phyloP scores from a whole-genome alignment of 2,113 vertebrate species.

The Pachycephala philippinensis region DNA sequence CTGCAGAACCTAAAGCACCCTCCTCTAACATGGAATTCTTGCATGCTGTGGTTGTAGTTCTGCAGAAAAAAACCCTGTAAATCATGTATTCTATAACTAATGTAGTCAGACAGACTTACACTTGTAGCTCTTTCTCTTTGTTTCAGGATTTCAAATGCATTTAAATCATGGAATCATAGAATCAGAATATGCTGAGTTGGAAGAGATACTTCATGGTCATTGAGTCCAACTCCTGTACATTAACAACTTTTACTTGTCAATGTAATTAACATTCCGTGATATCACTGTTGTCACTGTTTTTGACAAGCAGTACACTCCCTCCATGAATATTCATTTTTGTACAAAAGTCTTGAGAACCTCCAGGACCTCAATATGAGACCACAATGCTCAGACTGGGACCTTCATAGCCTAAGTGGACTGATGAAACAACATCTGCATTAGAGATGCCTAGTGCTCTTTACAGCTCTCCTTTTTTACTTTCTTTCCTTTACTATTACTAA shows the following conservation, averaged over 20 bases:
- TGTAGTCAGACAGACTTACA: neutral
- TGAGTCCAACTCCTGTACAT: rapidly evolving
- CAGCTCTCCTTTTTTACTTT: neutral
- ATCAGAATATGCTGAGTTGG: neutral
- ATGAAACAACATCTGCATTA: neutral
- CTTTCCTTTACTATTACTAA: neutral
- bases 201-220: neutral
- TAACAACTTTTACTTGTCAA: neutral
- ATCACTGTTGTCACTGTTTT: neutral
- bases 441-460: neutral
- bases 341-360: neutral
- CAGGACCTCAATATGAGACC: neutral
- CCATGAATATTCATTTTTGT: neutral
- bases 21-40: rapidly evolving
- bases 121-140: neutral
- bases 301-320: neutral
- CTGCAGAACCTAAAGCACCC: neutral
- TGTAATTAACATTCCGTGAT: neutral
- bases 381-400: neutral
- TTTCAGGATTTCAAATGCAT: neutral
- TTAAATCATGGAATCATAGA: neutral
- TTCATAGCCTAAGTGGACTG: neutral
- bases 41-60: neutral
- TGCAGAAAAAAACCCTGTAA: neutral
- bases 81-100: neutral